Conservation (phyloP, 2,797 vertebrate genomes). For the Poeciliopsis turneri region DNA sequence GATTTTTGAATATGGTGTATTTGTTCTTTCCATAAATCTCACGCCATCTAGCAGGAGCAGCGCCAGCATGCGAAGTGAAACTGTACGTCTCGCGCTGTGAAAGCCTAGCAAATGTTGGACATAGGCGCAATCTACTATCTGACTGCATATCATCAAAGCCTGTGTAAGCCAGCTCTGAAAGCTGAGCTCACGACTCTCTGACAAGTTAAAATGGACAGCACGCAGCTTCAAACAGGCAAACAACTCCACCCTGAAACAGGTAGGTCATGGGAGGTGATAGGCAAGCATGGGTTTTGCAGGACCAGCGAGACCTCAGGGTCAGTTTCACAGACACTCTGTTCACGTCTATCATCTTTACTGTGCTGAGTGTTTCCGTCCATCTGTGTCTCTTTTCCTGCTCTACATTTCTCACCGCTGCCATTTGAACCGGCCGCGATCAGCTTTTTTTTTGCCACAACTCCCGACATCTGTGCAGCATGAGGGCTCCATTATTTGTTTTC, state of each 20-base stretch:
- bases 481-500: constrained; percentile 39
- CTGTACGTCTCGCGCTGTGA: constrained; percentile 24
- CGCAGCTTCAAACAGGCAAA: constrained; percentile 61
- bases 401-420: constrained; percentile 24
- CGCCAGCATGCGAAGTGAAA: constrained; percentile 27
- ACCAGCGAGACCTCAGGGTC: constrained; percentile 41
- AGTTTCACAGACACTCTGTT: constrained; percentile 60
- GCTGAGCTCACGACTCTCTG: constrained; percentile 49
- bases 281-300: constrained; percentile 11
- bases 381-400: constrained; percentile 69
- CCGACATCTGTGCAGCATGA: constrained; percentile 2
- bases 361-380: constrained; percentile 71
- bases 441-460: constrained; percentile 26
- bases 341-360: constrained; percentile 60
- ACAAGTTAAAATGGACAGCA: constrained; percentile 59
- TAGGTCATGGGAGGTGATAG: constrained; percentile 32
- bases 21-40: constrained; percentile 19
- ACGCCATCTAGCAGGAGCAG: neutral
- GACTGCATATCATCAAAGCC: constrained; percentile 70
- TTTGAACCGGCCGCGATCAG: constrained; percentile 10
- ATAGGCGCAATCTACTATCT: constrained; percentile 60
- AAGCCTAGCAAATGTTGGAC: constrained; percentile 30
- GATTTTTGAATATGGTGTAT: neutral
- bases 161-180: constrained; percentile 48
- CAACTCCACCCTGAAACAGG: constrained; percentile 40